These are phyloP conservation scores for Heliothis subflexa DNA, from an alignment of 1,140 invertebrate genomes.

Conservation along the genomic window DNA sequence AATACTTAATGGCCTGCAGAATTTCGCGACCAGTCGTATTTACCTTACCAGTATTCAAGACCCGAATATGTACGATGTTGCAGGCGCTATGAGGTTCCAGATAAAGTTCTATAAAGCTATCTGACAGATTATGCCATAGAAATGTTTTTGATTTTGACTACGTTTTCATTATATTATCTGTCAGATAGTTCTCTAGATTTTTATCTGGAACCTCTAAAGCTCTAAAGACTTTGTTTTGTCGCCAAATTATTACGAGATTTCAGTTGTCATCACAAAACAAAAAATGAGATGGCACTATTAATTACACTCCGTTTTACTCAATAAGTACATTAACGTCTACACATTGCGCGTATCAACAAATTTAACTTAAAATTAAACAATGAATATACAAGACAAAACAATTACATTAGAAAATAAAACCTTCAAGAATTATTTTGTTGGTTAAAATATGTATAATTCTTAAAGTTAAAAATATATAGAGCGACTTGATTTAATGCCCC, in stretches of 20 bases:
- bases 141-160: no score
- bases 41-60: no score
- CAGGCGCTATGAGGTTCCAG: no score
- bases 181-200: no score
- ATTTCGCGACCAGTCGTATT: no score
- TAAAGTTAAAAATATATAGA: not conserved
- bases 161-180: no score
- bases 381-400: slow-evolving; percentile 5
- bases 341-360: slow-evolving; percentile 40
- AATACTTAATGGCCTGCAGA: no score
- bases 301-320: slow-evolving; percentile 39
- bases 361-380: slow-evolving; percentile 38
- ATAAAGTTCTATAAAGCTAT: no score
- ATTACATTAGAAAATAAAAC: slow-evolving; percentile 15
- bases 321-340: slow-evolving; percentile 50
- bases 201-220: no score
- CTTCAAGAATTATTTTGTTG: not conserved
- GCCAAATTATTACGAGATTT: not conserved
- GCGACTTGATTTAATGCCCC: not conserved
- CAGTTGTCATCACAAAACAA: slow-evolving; percentile 38
- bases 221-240: not conserved
- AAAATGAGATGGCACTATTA: slow-evolving; percentile 51
- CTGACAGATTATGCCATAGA: no score
- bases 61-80: no score
- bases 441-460: not conserved